Evolutionary conservation across 2,888 invertebrate genomes (phyloP).

Genomic region (Monoplex corrugatus): DNA sequence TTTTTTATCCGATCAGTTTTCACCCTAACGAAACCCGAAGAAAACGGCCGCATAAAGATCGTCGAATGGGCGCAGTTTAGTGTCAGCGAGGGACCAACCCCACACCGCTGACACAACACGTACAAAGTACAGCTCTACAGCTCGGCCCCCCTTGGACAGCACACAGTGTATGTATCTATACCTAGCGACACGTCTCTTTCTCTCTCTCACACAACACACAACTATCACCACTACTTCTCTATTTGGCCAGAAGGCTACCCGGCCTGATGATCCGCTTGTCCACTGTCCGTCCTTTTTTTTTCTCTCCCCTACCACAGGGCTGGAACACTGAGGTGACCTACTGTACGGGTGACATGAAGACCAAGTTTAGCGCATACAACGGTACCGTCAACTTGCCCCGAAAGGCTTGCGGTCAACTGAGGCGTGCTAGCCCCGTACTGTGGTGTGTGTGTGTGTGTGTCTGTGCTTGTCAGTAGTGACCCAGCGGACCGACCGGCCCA

Average conservation of each 20-base stretch:
- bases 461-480: slow-evolving; percentile 70
- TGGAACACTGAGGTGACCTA: neutral
- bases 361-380: neutral
- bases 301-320: too few species aligned
- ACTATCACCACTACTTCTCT: too few species aligned
- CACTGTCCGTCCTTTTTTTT: slow-evolving; percentile 15
- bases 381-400: slow-evolving; percentile 48
- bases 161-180: slow-evolving; percentile 13
- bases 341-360: neutral
- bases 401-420: slow-evolving; percentile 70
- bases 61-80: neutral
- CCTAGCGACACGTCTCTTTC: neutral
- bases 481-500: slow-evolving; percentile 66
- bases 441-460: slow-evolving; percentile 62
- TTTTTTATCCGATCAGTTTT: too few species aligned
- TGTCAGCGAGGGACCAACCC: neutral
- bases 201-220: too few species aligned
- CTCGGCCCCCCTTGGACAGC: neutral
- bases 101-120: neutral
- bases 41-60: too few species aligned
- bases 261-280: slow-evolving; percentile 6
- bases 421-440: slow-evolving; percentile 63
- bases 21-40: too few species aligned
- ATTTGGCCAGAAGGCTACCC: slow-evolving; percentile 5
- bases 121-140: neutral